Conservation (phyloP, 1,140 invertebrate species). For the Andricus grossulariae region DNA sequence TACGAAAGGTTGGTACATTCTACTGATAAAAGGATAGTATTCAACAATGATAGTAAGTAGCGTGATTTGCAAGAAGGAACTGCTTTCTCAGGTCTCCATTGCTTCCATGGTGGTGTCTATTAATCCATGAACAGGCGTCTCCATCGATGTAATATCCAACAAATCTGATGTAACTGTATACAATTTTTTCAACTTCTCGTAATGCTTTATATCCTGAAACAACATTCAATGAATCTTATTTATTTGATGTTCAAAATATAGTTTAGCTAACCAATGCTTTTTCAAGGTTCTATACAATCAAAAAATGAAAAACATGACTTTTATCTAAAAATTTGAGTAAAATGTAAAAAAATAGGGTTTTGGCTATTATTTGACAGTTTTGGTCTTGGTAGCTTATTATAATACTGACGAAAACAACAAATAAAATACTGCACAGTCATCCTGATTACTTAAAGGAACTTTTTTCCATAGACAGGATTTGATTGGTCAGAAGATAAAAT, state of each 20-base stretch:
- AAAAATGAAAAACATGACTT: neutral
- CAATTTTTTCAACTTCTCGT: slow-evolving; percentile 77
- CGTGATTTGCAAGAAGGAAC: too few species aligned
- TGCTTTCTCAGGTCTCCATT: slow-evolving; percentile 69
- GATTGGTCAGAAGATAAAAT: neutral
- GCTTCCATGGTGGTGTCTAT: slow-evolving; percentile 67
- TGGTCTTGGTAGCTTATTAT: too few species aligned
- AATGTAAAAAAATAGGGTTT: too few species aligned
- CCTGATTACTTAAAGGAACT: too few species aligned
- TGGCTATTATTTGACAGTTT: too few species aligned
- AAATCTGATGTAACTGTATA: slow-evolving; percentile 75
- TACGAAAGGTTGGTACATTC: too few species aligned
- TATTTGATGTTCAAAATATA: slow-evolving; percentile 13
- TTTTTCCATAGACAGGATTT: too few species aligned
- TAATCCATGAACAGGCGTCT: slow-evolving; percentile 60
- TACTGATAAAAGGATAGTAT: too few species aligned
- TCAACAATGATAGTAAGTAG: too few species aligned
- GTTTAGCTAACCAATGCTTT: neutral
- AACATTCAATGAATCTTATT: slow-evolving; percentile 11
- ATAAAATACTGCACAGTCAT: too few species aligned
- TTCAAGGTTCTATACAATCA: neutral
- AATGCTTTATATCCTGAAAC: slow-evolving; percentile 76
- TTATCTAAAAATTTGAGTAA: too few species aligned
- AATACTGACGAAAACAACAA: too few species aligned
- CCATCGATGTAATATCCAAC: slow-evolving; percentile 68